phyloP scores from a whole-genome alignment of 2,888 invertebrate genomes.

The Malthinus seriepunctatus region DNA sequence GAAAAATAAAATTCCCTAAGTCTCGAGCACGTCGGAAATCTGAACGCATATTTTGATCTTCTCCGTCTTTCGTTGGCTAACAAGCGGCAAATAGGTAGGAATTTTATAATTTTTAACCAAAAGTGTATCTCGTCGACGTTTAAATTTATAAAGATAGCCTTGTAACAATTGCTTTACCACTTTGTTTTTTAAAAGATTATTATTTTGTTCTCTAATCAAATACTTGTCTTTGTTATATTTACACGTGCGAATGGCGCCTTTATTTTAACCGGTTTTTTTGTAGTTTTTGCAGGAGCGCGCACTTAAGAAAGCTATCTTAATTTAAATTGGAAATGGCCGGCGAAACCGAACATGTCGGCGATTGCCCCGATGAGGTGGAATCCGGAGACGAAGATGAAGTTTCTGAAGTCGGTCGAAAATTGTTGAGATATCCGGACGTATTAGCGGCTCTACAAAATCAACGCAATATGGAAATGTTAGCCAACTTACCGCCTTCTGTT shows the following conservation, averaged over 20 bases:
- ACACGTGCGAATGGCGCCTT: conserved; percentile 27
- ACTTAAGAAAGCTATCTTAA: not conserved
- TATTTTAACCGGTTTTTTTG: conserved; percentile 16
- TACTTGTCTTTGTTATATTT: conserved; percentile 30
- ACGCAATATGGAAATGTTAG: conserved; percentile 62
- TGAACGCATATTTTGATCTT: too few species aligned
- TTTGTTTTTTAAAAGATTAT: conserved; percentile 31
- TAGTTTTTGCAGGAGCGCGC: not conserved
- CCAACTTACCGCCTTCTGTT: conserved; percentile 72
- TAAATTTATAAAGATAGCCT: conserved; percentile 6
- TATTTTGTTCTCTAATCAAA: conserved; percentile 29
- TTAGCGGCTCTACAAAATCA: conserved; percentile 63
- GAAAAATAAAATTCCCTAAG: conserved; percentile 11
- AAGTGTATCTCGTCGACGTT: not conserved
- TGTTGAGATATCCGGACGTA: conserved; percentile 59
- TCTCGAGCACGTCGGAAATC: conserved; percentile 5
- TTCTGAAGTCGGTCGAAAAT: conserved; percentile 48
- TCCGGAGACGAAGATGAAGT: conserved; percentile 63
- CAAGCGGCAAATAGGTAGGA: conserved; percentile 41
- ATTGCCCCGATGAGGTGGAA: conserved; percentile 68
- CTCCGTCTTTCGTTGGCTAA: conserved; percentile 38
- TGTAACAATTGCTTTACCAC: conserved; percentile 26
- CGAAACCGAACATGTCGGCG: conserved; percentile 66
- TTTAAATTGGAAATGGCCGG: conserved; percentile 61
- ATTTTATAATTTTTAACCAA: conserved; percentile 21